Evolutionary conservation across 1,140 invertebrate species (phyloP), one percentile per base, ranked within the genome.

Genomic region (Drosophila sechellia): DNA sequence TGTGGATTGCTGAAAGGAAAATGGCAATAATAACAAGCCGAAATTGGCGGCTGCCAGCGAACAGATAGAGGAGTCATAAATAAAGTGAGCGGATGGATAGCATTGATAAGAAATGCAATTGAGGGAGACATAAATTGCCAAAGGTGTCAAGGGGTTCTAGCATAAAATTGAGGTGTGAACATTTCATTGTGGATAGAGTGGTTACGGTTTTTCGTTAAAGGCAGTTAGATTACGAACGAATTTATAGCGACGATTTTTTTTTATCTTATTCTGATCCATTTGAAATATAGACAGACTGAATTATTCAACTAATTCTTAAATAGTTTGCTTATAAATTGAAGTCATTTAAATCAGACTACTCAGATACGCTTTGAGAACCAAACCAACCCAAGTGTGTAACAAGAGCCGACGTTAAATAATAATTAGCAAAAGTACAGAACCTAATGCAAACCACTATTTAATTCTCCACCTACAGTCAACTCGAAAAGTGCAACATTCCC

Each of bases 11-110:
- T 70, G 65, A 71, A 71, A 71, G 68, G 65, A 70, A 70, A 71
- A 49, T 57, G 39, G 34, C 34, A 59, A 74, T 54, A 81, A 77
- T 76, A 64, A 81, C 65, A 55, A 83, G 39, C 74, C 61, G 27
- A 78, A 69, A 55, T 81, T 83, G 75, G 54, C 61, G 45, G 70
- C 54, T 75, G 70, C 77, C 56, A 64, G 49, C 55, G 50, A 35
- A 79, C 34, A 78, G 66, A 48, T 71, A 54, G 61, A 68, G 64
- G 13, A 42, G 53, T 35, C 65, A 49, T 71, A 71, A 70, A 71
- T 71, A 49, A 40, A 6, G 34, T 3, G 49, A 53, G 39, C 43
- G 27, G 49, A 69, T 69, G 66, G 35, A 56, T 49, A 34, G 42
- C 12, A 25, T 50, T 56, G 64, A 70, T 69, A 70, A 70, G 66